Evolutionary conservation across 2,797 vertebrate genomes (phyloP).

Genomic region (Onychomys arenicola): DNA sequence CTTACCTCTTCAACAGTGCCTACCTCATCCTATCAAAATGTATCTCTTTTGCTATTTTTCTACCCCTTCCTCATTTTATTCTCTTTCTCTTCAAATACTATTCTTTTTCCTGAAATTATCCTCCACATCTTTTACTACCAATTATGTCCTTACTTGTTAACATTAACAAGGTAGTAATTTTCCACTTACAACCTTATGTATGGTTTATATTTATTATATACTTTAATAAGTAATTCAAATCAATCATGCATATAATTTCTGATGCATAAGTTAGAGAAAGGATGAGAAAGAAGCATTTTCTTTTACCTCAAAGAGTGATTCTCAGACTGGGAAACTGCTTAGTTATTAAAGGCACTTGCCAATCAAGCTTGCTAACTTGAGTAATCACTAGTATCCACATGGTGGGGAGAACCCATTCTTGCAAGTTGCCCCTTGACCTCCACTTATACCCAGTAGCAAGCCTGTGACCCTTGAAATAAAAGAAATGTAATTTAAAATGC

Average conservation of each 20-base stretch:
- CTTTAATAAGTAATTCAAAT: neutral
- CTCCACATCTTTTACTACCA: neutral
- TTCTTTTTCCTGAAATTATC: neutral
- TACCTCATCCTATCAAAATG: neutral
- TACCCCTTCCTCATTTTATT: neutral
- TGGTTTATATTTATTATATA: neutral
- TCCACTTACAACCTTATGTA: neutral
- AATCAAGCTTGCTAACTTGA: neutral
- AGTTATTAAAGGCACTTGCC: neutral
- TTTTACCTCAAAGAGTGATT: neutral
- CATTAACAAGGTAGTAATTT: neutral
- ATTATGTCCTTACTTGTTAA: constrained; percentile 17
- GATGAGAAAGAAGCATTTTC: constrained; percentile 5
- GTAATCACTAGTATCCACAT: neutral
- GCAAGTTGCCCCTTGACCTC: neutral
- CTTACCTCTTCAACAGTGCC: neutral
- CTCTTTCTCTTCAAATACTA: neutral
- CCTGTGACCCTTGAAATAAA: neutral
- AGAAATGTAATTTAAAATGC: neutral
- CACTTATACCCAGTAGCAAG: neutral
- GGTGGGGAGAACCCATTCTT: neutral
- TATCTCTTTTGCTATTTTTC: neutral
- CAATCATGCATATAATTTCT: constrained; percentile 2
- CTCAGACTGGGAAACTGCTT: neutral
- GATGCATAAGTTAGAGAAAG: constrained; percentile 44